Evolutionary conservation across 2,113 vertebrate genomes (phyloP), one percentile per base, ranked within the genome.

Genomic region (Alligator sinensis): DNA sequence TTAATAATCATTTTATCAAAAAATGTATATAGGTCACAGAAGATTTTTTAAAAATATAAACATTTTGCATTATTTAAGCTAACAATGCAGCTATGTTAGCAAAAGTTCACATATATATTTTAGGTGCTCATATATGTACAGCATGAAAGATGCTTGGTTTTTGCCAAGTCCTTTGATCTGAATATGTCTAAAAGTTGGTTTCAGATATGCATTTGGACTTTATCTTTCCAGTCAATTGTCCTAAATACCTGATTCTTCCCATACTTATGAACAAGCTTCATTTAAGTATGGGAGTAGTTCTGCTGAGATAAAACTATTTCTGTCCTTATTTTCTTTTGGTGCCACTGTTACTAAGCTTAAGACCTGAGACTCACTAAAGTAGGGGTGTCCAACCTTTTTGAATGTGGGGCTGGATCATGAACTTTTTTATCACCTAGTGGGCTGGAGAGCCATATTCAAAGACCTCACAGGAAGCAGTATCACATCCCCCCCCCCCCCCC

Each of bases 1-100:
- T 81, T 82, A 86, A 91, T 91, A 28, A 61, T 75, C 70, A 86
- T 80, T 86, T 86, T 86, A 66, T 86, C 60, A 78, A 75, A 47
- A 27, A 77, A 91, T 84, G 83, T 82, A 28, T 84, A 57, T 84
- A 61, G 34, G 64, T 57, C 70, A 77, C 78, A 84, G 83, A 84
- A 74, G 83, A 90, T 62, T 78, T 90, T 89, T 90, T 90, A 84
- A 90, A 90, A 78, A 59, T 54, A 55, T 30, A 82, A 47, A 47
- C 9, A 7, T 86, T 91, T 77, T 86, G 24, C 66, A 86, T 82
- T 86, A 25, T 6, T 85, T 62, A 34, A 57, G 79, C 3, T 30
- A n/a, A 5, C 11, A 85, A 60, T 64, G 76, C 58, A 15, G n/a
- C 59, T 86, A 58, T 62, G 14, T 10, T 59, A 25, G 79, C 54